A percentile compares a stretch with the other conserved stretches of the same genome.
Conservation (phyloP, 2,888 invertebrate species). For the Gibbula magus region DNA sequence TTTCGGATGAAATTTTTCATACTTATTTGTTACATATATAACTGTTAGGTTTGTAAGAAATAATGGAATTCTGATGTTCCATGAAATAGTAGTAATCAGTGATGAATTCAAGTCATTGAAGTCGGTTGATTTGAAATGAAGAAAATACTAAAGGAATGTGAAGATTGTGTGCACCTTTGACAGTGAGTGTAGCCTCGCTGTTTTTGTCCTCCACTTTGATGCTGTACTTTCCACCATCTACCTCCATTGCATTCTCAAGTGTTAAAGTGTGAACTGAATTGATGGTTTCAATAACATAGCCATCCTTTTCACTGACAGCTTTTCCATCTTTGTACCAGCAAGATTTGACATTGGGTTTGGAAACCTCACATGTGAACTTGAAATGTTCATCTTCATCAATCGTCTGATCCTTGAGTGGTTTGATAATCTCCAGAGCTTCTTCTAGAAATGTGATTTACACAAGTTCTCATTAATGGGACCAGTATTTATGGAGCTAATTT, state of each 20-base stretch:
- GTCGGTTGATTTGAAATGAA: too few species aligned
- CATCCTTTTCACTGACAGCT: conserved; percentile 88
- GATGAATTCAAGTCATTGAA: too few species aligned
- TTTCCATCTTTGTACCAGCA: conserved; percentile 88
- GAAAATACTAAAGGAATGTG: too few species aligned
- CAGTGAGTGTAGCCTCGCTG: conserved; percentile 60
- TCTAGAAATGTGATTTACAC: conserved; percentile 32
- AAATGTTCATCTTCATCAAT: conserved; percentile 76
- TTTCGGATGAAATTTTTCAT: not conserved
- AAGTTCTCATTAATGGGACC: too few species aligned
- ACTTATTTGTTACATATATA: not conserved
- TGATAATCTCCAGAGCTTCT: conserved; percentile 42
- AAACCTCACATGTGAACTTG: conserved; percentile 91
- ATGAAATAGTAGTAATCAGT: too few species aligned
- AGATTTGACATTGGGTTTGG: conserved; percentile 93
- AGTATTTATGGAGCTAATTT: too few species aligned
- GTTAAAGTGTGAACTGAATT: conserved; percentile 72
- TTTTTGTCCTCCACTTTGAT: conserved; percentile 58
- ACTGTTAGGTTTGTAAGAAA: not conserved
- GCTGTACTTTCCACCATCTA: conserved; percentile 64
- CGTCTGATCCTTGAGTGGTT: conserved; percentile 39
- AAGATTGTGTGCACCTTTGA: conserved; percentile 55
- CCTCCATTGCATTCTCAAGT: conserved; percentile 57
- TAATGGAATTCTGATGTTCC: too few species aligned
- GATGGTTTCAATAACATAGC: conserved; percentile 88